Percentiles rank a stretch among this genome's conserved stretches.
Evolutionary conservation across 2,888 invertebrate genomes (phyloP).

Genomic region (Latrodectus hesperus): DNA sequence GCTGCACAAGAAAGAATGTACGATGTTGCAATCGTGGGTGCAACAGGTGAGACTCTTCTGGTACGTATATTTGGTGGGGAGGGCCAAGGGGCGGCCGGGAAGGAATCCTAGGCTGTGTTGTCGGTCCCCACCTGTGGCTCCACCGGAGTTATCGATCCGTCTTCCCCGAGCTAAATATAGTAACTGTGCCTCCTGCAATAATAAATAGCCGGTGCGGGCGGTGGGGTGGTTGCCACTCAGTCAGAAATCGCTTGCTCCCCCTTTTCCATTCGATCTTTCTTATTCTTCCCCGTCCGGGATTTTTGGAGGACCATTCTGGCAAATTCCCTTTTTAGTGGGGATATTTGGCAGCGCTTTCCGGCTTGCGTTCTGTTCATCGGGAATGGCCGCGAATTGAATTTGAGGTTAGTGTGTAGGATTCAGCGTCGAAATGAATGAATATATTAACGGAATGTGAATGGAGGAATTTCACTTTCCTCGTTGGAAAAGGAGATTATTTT

Average conservation of each 20-base stretch:
- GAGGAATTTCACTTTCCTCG: too few species aligned
- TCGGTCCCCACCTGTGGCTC: constrained; percentile 57
- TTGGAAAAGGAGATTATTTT: too few species aligned
- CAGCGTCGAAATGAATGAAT: too few species aligned
- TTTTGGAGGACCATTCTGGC: constrained; percentile 10
- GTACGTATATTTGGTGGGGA: constrained; percentile 21
- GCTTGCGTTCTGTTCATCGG: background rate
- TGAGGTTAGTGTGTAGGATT: background rate
- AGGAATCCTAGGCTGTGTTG: constrained; percentile 29
- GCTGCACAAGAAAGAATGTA: constrained; percentile 25
- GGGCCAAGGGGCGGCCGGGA: constrained; percentile 26
- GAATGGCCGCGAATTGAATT: background rate
- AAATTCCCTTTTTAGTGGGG: background rate
- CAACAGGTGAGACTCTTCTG: constrained; percentile 52
- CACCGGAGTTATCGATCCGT: constrained; percentile 37
- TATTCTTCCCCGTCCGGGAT: constrained; percentile 28
- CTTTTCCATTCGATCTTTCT: background rate
- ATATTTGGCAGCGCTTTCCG: background rate
- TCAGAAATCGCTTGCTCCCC: constrained; percentile 39
- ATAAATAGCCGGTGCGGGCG: constrained; percentile 50
- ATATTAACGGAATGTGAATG: too few species aligned
- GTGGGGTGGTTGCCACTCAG: constrained; percentile 37
- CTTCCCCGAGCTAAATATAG: constrained; percentile 44
- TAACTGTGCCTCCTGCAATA: constrained; percentile 52
- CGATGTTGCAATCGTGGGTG: constrained; percentile 27